phyloP scores from a whole-genome alignment of 2,113 vertebrate genomes.

The Calonectris borealis region DNA sequence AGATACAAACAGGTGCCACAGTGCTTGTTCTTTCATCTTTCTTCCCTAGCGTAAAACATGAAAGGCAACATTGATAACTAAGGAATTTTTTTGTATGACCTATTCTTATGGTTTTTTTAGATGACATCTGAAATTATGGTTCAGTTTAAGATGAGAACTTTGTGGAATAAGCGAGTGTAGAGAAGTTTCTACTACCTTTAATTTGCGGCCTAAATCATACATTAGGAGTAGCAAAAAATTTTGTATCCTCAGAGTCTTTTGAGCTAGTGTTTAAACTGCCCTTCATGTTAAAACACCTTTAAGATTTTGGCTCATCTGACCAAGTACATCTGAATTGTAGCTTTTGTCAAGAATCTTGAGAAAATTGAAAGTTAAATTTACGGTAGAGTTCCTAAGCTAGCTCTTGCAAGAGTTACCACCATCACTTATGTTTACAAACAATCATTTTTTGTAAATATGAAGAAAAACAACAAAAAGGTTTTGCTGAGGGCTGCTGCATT shows the following conservation, averaged over 20 bases:
- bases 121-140: not conserved
- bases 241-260: not conserved
- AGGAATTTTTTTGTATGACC: not conserved
- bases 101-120: not conserved
- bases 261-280: not conserved
- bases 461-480: not conserved
- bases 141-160: not conserved
- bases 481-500: not conserved
- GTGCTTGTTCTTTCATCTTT: not conserved
- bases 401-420: not conserved
- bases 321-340: not conserved
- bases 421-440: not conserved
- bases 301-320: not conserved
- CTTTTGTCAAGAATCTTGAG: not conserved
- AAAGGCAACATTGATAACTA: not conserved
- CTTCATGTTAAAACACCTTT: not conserved
- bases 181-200: not conserved
- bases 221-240: not conserved
- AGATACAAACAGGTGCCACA: not conserved
- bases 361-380: not conserved
- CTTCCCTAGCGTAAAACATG: not conserved
- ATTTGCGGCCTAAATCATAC: not conserved
- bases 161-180: not conserved
- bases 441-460: not conserved
- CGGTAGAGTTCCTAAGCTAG: not conserved